Conservation (phyloP, 2,797 vertebrate genomes). For the Sphenodon punctatus region DNA sequence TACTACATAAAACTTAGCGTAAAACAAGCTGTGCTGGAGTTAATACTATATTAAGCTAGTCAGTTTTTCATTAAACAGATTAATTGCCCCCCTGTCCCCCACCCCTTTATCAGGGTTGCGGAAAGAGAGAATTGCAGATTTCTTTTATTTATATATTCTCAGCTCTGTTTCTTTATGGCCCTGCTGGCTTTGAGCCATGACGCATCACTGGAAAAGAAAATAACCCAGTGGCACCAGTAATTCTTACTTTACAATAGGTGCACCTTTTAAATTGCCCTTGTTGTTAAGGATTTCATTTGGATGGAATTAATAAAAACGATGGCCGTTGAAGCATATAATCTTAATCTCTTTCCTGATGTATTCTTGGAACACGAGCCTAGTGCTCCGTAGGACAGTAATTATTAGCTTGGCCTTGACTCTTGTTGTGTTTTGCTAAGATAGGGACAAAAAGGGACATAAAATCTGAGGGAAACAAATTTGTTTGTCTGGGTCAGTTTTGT, state of each 20-base stretch:
- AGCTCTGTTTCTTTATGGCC: constrained; percentile 22
- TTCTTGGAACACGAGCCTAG: neutral
- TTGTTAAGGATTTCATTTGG: constrained; percentile 59
- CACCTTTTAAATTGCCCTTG: constrained; percentile 71
- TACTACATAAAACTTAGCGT: neutral
- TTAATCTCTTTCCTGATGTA: constrained; percentile 53
- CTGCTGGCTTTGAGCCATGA: neutral
- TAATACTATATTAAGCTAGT: neutral
- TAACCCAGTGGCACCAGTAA: constrained; percentile 4
- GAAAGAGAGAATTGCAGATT: neutral
- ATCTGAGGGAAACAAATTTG: neutral
- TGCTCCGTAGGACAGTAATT: constrained; percentile 18
- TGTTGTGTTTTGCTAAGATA: neutral
- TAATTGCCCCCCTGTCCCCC: neutral
- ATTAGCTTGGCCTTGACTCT: constrained; percentile 20
- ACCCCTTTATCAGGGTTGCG: neutral
- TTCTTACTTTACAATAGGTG: constrained; percentile 8
- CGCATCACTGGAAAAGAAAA: neutral
- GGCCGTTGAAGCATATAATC: constrained; percentile 62
- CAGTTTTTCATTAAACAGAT: constrained; percentile 24
- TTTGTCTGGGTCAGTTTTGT: constrained; percentile 40
- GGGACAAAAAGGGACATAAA: neutral
- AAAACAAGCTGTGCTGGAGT: constrained; percentile 9
- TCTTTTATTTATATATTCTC: neutral
- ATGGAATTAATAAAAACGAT: constrained; percentile 34